phyloP scores from a whole-genome alignment of 2,113 vertebrate species.

The Amblyopsis rosae region DNA sequence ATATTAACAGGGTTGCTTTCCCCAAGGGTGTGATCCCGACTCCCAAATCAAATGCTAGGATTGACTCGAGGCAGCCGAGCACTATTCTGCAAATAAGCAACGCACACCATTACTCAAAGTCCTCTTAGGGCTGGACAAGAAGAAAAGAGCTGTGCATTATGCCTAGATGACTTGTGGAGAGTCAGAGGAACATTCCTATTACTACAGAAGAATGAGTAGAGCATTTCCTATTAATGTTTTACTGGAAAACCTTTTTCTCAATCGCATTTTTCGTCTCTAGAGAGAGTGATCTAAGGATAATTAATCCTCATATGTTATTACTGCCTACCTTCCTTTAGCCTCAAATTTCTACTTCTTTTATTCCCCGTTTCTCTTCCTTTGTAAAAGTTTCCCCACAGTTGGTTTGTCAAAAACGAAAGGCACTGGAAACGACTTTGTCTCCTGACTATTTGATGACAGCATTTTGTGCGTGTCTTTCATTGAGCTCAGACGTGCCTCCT shows the following conservation, averaged over 20 bases:
- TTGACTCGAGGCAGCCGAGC: constrained; percentile 54
- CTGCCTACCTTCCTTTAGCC: not conserved
- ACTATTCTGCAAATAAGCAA: constrained; percentile 47
- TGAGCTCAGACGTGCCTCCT: constrained; percentile 48
- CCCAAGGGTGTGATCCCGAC: constrained; percentile 52
- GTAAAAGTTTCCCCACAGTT: constrained; percentile 6
- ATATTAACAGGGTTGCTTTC: constrained; percentile 45
- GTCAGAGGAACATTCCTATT: constrained; percentile 38
- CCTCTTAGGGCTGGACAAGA: constrained; percentile 39
- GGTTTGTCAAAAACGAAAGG: constrained; percentile 30
- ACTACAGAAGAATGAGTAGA: constrained; percentile 27
- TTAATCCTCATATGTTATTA: too few species aligned
- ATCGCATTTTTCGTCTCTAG: not conserved
- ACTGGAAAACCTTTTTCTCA: constrained; percentile 6
- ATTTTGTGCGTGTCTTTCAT: constrained; percentile 43
- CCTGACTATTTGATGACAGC: constrained; percentile 23
- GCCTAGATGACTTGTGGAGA: constrained; percentile 44
- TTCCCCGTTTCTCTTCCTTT: too few species aligned
- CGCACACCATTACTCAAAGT: constrained; percentile 58
- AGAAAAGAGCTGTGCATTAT: constrained; percentile 40
- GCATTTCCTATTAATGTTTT: constrained; percentile 20
- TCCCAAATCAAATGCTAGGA: constrained; percentile 64
- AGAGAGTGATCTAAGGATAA: constrained; percentile 24
- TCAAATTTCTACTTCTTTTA: not conserved
- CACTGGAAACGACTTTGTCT: constrained; percentile 34